Conservation (phyloP, 2,113 vertebrate species). For the Psilopogon haemacephalus region DNA sequence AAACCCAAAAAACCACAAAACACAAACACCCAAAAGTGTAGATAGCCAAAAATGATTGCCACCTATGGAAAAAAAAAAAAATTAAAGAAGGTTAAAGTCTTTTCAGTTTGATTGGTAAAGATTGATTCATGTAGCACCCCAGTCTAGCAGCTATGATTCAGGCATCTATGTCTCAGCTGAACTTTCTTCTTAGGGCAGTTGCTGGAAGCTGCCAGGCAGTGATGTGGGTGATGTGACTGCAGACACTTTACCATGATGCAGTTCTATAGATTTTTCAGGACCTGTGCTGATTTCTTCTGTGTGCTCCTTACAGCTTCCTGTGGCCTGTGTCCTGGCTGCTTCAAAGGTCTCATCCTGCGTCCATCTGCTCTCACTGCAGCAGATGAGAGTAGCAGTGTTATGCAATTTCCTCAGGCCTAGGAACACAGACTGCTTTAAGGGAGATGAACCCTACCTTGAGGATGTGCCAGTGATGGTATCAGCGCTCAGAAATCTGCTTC, state of each 20-base stretch:
- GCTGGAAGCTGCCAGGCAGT: background rate
- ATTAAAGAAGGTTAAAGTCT: background rate
- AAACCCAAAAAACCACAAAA: too few relatives aligned
- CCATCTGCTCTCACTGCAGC: background rate
- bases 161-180: background rate
- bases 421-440: background rate
- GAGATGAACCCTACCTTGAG: background rate
- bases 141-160: background rate
- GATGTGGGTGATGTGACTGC: background rate
- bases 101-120: background rate
- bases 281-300: background rate
- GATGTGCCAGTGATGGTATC: background rate
- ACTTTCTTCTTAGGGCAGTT: background rate
- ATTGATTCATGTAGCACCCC: background rate
- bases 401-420: background rate
- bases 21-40: too few relatives aligned
- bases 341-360: background rate
- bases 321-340: background rate
- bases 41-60: background rate
- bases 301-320: background rate
- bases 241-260: rapidly evolving
- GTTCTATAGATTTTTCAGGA: background rate
- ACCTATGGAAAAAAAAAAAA: background rate
- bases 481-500: background rate
- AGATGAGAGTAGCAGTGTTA: background rate